phyloP scores from a whole-genome alignment of 2,888 invertebrate species.

The Mimas tiliae region DNA sequence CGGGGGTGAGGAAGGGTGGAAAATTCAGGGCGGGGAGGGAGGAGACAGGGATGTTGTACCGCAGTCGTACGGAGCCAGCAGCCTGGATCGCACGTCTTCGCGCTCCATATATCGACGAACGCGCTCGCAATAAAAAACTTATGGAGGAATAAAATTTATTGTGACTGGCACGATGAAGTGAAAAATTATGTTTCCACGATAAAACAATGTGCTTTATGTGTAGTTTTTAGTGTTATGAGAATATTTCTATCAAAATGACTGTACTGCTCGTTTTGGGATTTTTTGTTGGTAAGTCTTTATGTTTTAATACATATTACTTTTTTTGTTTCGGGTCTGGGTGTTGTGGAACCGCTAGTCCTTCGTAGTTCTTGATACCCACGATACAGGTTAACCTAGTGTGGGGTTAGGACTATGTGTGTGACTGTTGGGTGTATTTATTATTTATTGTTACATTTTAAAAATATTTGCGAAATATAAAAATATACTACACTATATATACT shows the following conservation, averaged over 20 bases:
- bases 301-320: too few species aligned
- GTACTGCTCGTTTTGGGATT: slow-evolving; percentile 61
- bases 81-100: slow-evolving; percentile 40
- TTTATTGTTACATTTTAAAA: too few species aligned
- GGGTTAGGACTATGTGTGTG: too few species aligned
- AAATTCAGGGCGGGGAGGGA: slow-evolving; percentile 43
- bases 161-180: slow-evolving; percentile 38
- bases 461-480: too few species aligned
- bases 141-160: background rate
- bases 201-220: slow-evolving; percentile 39
- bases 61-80: slow-evolving; percentile 59
- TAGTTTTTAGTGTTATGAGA: slow-evolving; percentile 15
- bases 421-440: too few species aligned
- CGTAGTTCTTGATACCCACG: too few species aligned
- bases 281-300: slow-evolving; percentile 55
- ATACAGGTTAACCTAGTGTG: too few species aligned
- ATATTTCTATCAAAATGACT: slow-evolving; percentile 50
- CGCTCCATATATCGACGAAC: slow-evolving; percentile 27
- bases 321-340: too few species aligned
- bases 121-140: slow-evolving; percentile 35
- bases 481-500: too few species aligned
- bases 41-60: slow-evolving; percentile 59
- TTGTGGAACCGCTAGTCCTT: too few species aligned
- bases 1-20: slow-evolving; percentile 50
- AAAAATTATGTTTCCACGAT: slow-evolving; percentile 46